Evolutionary conservation across 1,140 invertebrate genomes (phyloP), one percentile per base, ranked within the genome.

Genomic region (Atta cephalotes): DNA sequence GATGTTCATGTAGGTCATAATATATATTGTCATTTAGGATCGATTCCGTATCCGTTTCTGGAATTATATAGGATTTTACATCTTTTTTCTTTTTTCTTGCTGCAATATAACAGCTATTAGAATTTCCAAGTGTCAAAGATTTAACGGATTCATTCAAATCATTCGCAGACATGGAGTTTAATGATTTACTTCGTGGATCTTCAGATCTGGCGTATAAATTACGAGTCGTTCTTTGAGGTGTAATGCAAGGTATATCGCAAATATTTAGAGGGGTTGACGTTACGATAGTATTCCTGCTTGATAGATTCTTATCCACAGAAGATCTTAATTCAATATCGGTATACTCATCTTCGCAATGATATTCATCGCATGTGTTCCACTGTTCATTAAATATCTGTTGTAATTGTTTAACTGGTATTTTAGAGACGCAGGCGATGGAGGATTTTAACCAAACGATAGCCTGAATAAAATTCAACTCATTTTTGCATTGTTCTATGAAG

Each of bases 381-480:
- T 86, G 80, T 45, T 58, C 62, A 7, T 88, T 25, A 53, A 88
- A 90, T 66, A 80, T 25, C 9, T 62, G 31, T 65, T 80, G 51
- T 63, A 88, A 76, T 25, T 86, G 56, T 25, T 90, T 77, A 1
- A 58, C 4, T 12, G 88, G 21, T 16, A 90, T 78, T 56, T 87
- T 25, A 80, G 68, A 70, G 12, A 74, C 60, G 0, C 6, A 70
- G 5, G 14, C n/a, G 0, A 9, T 77, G 2, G 31, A 25, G 5
- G 81, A 70, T 39, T 88, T 90, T 18, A 90, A 28, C 86, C 81
- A 87, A 4, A 88, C 71, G 35, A 90, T 71, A 45, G 88, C 81
- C 58, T 88, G 89, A 18, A 90, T 16, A 6, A 90, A 90, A 81
- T 3, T 78, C 45, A 90, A 21, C n/a, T 90, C 81, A n/a, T 7